Percentiles rank a stretch among this genome's conserved stretches.
Conservation (phyloP, 2,888 invertebrate genomes). For the Dascillus cervinus region DNA sequence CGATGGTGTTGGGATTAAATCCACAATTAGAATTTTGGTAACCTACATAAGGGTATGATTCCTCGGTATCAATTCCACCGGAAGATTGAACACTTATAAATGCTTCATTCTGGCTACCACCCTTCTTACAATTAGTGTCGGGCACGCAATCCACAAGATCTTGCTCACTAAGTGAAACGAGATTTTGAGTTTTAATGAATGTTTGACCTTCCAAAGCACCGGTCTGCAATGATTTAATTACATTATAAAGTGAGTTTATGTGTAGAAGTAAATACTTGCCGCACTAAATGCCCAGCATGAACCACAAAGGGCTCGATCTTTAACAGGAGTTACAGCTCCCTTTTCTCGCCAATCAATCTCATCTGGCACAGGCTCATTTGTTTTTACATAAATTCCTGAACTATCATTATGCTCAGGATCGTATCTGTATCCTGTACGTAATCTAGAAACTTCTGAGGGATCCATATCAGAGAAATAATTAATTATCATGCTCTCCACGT, state of each 20-base stretch:
- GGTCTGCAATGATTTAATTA: no score
- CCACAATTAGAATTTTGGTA: no score
- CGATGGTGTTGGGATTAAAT: conserved; percentile 54
- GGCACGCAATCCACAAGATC: conserved; percentile 39
- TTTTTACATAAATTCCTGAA: no score
- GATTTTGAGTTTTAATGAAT: conserved; percentile 15
- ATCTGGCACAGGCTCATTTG: conserved; percentile 43
- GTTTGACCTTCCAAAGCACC: conserved; percentile 22
- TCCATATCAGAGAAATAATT: no score
- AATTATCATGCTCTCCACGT: no score
- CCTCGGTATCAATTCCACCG: conserved; percentile 22
- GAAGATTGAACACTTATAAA: conserved; percentile 36
- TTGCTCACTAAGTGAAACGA: conserved; percentile 38
- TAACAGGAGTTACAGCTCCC: conserved; percentile 81
- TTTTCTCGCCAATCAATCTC: conserved; percentile 75
- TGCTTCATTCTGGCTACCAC: conserved; percentile 37
- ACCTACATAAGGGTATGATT: conserved; percentile 34
- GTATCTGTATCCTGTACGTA: no score
- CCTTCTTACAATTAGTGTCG: conserved; percentile 37
- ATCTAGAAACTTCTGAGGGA: no score
- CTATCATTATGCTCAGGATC: no score
- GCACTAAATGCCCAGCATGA: conserved; percentile 91
- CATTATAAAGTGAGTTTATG: no score
- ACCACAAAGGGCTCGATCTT: conserved; percentile 86
- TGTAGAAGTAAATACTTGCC: conserved; percentile 47